These are phyloP conservation scores for Calonectris borealis DNA, from an alignment of 2,113 vertebrate genomes.

Conservation along the genomic window DNA sequence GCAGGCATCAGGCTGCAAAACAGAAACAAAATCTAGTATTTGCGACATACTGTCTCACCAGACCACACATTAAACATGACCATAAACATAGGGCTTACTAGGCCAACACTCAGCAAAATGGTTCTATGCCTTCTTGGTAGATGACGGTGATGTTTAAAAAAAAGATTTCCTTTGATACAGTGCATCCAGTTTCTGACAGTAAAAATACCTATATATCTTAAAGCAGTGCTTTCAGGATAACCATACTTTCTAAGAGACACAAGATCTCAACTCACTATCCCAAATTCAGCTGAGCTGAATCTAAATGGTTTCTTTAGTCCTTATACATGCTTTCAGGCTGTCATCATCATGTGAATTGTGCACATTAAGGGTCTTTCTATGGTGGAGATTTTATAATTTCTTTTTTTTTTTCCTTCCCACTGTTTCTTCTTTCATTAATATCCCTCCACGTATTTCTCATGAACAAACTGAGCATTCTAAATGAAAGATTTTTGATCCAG, in stretches of 20 bases:
- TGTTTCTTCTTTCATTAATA: neutral
- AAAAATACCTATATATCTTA: neutral
- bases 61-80: neutral
- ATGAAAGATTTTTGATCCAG: neutral
- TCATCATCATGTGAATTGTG: neutral
- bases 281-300: neutral
- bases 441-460: neutral
- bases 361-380: neutral
- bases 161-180: neutral
- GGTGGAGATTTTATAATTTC: neutral
- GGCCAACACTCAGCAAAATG: neutral
- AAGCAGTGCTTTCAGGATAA: neutral
- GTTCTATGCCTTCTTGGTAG: neutral
- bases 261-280: neutral
- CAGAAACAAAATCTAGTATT: neutral
- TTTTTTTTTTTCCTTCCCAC: rapidly evolving
- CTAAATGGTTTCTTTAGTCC: neutral
- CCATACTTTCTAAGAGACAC: neutral
- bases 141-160: neutral
- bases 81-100: neutral
- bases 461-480: neutral
- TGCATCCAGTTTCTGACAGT: neutral
- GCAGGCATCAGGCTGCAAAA: neutral
- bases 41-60: neutral
- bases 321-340: neutral